A percentile compares a stretch with the other conserved stretches of the same genome.
phyloP scores from a whole-genome alignment of 1,140 invertebrate genomes.

The Micrasema longulum region DNA sequence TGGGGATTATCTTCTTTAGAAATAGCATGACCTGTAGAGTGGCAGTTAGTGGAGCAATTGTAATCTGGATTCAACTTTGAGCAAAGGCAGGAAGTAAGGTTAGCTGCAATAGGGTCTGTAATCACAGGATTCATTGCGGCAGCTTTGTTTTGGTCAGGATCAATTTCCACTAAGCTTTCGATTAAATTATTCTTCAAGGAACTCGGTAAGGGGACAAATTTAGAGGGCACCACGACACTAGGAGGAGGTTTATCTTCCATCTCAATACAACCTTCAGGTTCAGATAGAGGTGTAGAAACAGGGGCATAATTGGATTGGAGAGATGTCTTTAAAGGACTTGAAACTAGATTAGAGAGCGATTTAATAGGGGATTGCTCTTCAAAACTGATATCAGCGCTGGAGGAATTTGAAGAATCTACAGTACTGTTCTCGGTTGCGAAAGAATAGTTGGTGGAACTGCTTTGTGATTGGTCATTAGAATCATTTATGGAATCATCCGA shows the following conservation, averaged over 20 bases:
- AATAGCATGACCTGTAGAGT: conserved; percentile 36
- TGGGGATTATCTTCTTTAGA: conserved; percentile 35
- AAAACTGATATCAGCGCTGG: conserved; percentile 64
- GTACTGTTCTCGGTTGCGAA: conserved; percentile 60
- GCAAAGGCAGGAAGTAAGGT: conserved; percentile 64
- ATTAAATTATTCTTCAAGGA: conserved; percentile 53
- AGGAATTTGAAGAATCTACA: conserved; percentile 62
- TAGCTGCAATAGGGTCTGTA: conserved; percentile 63
- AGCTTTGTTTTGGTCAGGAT: conserved; percentile 7
- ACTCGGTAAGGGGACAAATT: conserved; percentile 52
- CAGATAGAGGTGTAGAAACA: not conserved
- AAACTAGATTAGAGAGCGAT: conserved; percentile 72
- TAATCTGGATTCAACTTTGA: conserved; percentile 57
- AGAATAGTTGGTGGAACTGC: conserved; percentile 58
- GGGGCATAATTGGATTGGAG: conserved; percentile 45
- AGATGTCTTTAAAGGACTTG: conserved; percentile 69
- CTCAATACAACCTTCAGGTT: conserved; percentile 3
- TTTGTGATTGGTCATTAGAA: conserved; percentile 59
- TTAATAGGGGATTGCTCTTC: conserved; percentile 72
- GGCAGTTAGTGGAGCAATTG: conserved; percentile 46
- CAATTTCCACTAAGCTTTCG: conserved; percentile 45
- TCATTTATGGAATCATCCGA: conserved; percentile 54
- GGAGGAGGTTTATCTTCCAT: conserved; percentile 40
- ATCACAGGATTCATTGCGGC: conserved; percentile 39
- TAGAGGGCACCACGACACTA: conserved; percentile 24